Conservation (phyloP, 2,888 invertebrate genomes). For the Mimas tiliae region DNA sequence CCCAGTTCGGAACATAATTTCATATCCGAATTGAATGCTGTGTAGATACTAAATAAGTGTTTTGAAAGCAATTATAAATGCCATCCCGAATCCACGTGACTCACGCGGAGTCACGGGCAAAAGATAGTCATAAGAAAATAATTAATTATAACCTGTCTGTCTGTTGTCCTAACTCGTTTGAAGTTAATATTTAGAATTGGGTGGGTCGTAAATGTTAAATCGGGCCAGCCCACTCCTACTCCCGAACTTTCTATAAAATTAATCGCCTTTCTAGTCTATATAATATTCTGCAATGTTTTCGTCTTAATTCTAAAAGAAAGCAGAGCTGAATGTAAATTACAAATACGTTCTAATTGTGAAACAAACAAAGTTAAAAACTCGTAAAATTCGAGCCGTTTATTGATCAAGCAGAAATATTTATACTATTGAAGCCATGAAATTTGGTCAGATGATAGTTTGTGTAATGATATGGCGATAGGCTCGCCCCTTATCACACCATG, state of each 20-base stretch:
- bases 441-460: too few relatives aligned
- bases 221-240: constrained; percentile 15
- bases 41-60: too few relatives aligned
- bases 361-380: background rate
- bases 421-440: too few relatives aligned
- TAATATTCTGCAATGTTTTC: background rate
- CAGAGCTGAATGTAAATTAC: background rate
- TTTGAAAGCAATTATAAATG: too few relatives aligned
- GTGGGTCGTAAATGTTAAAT: constrained; percentile 19
- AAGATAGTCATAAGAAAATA: background rate
- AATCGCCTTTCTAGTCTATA: constrained; percentile 21
- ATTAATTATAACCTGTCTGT: background rate
- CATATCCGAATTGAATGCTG: too few relatives aligned
- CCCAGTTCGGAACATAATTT: too few relatives aligned
- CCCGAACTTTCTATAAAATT: constrained; percentile 13
- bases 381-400: background rate
- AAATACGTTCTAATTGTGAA: background rate
- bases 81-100: background rate
- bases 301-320: background rate
- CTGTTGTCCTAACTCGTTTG: constrained; percentile 6
- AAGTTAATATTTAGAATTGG: constrained; percentile 18
- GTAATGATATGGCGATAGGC: too few relatives aligned
- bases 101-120: background rate
- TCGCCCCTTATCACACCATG: too few relatives aligned
- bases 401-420: background rate